Evolutionary conservation across 1,140 invertebrate species (phyloP), one percentile per base, ranked within the genome.

Genomic region (Sesamia nonagrioides): DNA sequence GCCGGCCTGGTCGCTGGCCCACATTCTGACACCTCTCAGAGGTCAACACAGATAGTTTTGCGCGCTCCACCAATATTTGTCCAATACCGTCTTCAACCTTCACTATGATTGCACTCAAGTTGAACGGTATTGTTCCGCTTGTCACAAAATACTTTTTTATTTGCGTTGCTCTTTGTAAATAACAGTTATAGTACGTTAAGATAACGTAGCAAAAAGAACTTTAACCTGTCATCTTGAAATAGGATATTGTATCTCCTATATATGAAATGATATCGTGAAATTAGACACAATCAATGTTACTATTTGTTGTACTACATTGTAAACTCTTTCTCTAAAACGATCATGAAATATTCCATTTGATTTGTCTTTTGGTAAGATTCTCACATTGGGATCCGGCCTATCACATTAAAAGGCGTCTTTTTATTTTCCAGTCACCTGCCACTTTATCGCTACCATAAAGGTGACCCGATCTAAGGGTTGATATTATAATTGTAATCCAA

Each of bases 401-500:
- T 85, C 88, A 91, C 89, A 91, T 92, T 92, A 92, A 89, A 85
- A 90, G 82, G 89, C 89, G 84, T 89, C 88, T 86, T 92, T 90
- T 89, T 91, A 88, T 87, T 87, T 88, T 84, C 78, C 60, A 66
- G 81, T 81, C 91, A 92, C 86, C 90, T 91, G 91, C 85, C 86
- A 45, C 82, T 82, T 91, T 93, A 92, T 92, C 89, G 90, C 79
- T 74, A 81, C 87, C 85, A 90, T 91, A 92, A 90, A 93, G 86
- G 80, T 83, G 83, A 81, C 79, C 84, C 84, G 91, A 93, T 93
- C 86, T 87, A 82, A 85, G 80, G 68, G 74, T 77, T 84, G 91
- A 91, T 93, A 92, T 89, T 88, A 87, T 92, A 91, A 92, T 92
- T 93, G 90, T 92, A 89, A 92, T 91, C 80, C 88, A 92, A 92